phyloP scores from a whole-genome alignment of 2,797 vertebrate species.

The Lacerta bilineata region DNA sequence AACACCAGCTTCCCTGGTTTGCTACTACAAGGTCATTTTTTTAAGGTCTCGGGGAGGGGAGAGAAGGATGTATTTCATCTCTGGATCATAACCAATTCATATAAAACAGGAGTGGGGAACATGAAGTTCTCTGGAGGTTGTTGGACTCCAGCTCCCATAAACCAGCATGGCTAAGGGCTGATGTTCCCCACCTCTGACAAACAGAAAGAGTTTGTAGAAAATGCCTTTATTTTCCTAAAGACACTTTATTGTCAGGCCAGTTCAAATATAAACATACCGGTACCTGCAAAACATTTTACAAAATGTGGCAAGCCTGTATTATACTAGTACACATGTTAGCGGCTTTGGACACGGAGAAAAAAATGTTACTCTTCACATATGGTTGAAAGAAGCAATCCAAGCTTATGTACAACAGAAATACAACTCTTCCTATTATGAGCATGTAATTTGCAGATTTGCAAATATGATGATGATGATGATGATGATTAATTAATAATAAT shows the following conservation, averaged over 20 bases:
- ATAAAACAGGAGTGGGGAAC: not conserved
- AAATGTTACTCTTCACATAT: not conserved
- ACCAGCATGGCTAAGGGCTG: not conserved
- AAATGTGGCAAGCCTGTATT: too few species aligned
- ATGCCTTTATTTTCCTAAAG: not conserved
- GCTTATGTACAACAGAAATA: not conserved
- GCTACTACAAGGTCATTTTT: conserved; percentile 63
- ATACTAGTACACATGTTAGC: too few species aligned
- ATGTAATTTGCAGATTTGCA: not conserved
- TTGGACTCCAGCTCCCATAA: too few species aligned
- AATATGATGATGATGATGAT: too few species aligned
- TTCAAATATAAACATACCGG: not conserved
- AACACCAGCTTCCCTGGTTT: conserved; percentile 54
- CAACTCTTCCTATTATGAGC: not conserved
- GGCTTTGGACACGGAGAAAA: not conserved
- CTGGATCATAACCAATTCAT: conserved; percentile 38
- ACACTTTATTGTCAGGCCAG: not conserved
- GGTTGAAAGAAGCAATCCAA: not conserved
- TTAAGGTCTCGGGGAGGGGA: conserved; percentile 20
- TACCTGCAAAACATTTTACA: not conserved
- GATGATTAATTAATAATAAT: too few species aligned
- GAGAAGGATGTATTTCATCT: conserved; percentile 43
- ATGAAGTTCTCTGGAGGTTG: not conserved
- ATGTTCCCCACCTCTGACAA: conserved; percentile 18
- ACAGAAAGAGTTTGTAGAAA: not conserved